Percentiles rank a stretch among this genome's conserved stretches.
Evolutionary conservation across 2,888 invertebrate species (phyloP).

Genomic region (Cheilosia soror): DNA sequence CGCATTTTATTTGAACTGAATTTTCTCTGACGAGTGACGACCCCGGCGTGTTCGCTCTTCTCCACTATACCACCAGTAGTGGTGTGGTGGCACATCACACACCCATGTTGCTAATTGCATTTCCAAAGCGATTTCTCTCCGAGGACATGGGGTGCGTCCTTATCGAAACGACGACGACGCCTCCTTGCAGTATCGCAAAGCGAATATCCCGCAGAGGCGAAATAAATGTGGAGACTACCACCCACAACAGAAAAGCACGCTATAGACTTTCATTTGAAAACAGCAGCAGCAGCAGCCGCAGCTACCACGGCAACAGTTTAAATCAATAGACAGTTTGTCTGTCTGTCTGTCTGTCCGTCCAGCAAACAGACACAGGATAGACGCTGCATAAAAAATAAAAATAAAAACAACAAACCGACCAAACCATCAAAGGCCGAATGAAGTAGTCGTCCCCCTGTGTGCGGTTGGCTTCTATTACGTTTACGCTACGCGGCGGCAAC

Average conservation of each 20-base stretch:
- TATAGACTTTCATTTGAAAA: slow-evolving; percentile 23
- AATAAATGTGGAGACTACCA: background rate
- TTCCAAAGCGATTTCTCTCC: slow-evolving; percentile 60
- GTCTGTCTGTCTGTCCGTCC: slow-evolving; percentile 40
- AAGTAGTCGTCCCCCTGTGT: slow-evolving; percentile 24
- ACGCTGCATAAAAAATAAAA: slow-evolving; percentile 26
- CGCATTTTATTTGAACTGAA: slow-evolving; percentile 45
- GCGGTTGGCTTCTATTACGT: slow-evolving; percentile 48
- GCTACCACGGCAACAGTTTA: slow-evolving; percentile 66
- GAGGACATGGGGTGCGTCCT: slow-evolving; percentile 47
- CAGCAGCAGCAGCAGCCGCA: slow-evolving; percentile 15
- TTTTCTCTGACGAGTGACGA: slow-evolving; percentile 30
- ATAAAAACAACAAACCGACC: slow-evolving; percentile 36
- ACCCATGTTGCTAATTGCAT: slow-evolving; percentile 72
- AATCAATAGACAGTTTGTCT: slow-evolving; percentile 67
- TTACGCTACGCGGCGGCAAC: background rate
- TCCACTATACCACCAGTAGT: slow-evolving; percentile 35
- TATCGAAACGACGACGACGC: slow-evolving; percentile 19
- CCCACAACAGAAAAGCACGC: slow-evolving; percentile 6
- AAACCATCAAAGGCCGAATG: slow-evolving; percentile 64
- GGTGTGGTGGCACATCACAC: slow-evolving; percentile 53
- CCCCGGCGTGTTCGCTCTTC: background rate
- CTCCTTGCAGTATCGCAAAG: slow-evolving; percentile 30
- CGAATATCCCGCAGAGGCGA: slow-evolving; percentile 48
- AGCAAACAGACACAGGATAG: slow-evolving; percentile 47